phyloP scores from a whole-genome alignment of 2,113 vertebrate genomes.

The Ascaphus truei region DNA sequence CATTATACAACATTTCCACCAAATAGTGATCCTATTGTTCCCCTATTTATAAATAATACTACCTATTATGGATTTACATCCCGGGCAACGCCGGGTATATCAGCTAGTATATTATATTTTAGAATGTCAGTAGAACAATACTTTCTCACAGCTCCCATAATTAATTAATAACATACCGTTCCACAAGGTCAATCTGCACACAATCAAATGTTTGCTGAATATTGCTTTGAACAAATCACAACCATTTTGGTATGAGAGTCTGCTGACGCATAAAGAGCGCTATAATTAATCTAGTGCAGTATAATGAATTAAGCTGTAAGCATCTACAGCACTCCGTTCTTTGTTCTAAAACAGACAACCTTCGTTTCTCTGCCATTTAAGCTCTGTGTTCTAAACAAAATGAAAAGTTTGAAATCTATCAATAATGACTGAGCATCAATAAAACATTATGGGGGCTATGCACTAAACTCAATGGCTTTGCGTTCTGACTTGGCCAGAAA shows the following conservation, averaged over 20 bases:
- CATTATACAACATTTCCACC: no score
- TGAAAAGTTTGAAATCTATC: neutral
- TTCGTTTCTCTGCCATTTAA: neutral
- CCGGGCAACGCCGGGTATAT: no score
- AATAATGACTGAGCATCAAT: neutral
- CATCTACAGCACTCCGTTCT: neutral
- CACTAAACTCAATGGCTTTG: no score
- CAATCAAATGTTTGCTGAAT: constrained; percentile 22
- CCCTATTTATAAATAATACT: no score
- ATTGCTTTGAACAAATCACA: neutral
- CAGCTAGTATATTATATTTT: no score
- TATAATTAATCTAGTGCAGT: constrained; percentile 4
- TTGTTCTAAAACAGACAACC: constrained; percentile 6
- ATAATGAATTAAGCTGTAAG: constrained; percentile 10
- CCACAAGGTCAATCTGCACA: neutral
- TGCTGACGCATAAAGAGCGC: neutral
- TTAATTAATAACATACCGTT: neutral
- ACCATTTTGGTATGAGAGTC: neutral
- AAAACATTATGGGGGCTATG: no score
- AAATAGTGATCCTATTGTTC: no score
- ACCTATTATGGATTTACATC: no score
- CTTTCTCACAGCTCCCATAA: constrained; percentile 2
- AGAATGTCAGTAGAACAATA: no score
- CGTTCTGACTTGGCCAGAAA: no score
- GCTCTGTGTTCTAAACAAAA: neutral